phyloP scores from a whole-genome alignment of 2,888 invertebrate species.

The Sinhomidia bicolor region DNA sequence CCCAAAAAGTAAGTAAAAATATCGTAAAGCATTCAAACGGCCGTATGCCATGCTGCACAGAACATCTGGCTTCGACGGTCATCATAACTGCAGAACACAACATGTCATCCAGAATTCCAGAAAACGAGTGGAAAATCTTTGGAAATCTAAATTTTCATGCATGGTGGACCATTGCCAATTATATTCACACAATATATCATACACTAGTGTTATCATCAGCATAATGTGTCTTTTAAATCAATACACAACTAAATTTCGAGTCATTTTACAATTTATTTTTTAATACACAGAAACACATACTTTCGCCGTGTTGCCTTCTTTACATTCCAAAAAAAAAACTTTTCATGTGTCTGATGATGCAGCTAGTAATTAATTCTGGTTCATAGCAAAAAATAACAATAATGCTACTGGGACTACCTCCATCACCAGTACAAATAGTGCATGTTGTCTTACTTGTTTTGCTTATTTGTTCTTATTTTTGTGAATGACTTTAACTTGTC shows the following conservation, averaged over 20 bases:
- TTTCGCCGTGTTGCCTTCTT: too few relatives aligned
- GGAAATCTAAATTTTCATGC: background rate
- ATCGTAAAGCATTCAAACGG: background rate
- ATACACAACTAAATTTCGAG: background rate
- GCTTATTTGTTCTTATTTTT: background rate
- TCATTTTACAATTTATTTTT: too few relatives aligned
- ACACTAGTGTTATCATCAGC: too few relatives aligned
- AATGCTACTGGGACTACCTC: too few relatives aligned
- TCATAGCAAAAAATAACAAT: too few relatives aligned
- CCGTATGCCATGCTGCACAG: background rate
- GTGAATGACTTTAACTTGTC: background rate
- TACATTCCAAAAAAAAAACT: too few relatives aligned
- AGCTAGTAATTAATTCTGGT: too few relatives aligned
- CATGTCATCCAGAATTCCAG: too few relatives aligned
- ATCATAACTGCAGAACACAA: constrained; percentile 7
- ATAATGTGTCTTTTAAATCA: background rate
- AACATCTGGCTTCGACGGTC: background rate
- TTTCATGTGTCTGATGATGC: too few relatives aligned
- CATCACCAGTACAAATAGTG: too few relatives aligned
- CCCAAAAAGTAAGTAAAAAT: background rate
- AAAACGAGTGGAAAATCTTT: background rate
- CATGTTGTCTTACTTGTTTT: too few relatives aligned
- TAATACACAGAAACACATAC: too few relatives aligned
- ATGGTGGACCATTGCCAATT: background rate
- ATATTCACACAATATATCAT: background rate